These are phyloP conservation scores for Notechis scutatus DNA, from an alignment of 2,113 vertebrate genomes.

Conservation along the genomic window DNA sequence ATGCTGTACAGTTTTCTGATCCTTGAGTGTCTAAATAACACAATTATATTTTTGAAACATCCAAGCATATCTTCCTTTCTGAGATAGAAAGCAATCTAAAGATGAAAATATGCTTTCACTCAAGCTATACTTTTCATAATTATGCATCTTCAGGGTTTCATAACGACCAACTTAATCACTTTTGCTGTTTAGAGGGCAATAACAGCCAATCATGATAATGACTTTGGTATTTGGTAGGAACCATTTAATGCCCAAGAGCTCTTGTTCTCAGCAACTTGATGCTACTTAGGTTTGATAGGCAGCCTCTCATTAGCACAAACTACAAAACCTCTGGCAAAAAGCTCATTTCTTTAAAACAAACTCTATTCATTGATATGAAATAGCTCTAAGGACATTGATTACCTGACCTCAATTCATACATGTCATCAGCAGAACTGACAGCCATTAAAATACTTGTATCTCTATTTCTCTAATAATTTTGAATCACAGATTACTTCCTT, in stretches of 20 bases:
- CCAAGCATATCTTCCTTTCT: conserved; percentile 63
- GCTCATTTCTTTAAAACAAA: conserved; percentile 74
- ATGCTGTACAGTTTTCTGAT: neutral
- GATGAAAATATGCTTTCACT: conserved; percentile 67
- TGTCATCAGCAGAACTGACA: conserved; percentile 12
- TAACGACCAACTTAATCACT: conserved; percentile 79
- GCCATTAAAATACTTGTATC: neutral
- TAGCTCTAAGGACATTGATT: conserved; percentile 56
- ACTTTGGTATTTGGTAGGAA: conserved; percentile 78
- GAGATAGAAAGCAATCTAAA: conserved; percentile 66
- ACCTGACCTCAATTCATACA: conserved; percentile 38
- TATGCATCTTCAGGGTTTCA: conserved; percentile 74
- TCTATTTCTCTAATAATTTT: neutral
- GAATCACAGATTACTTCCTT: neutral
- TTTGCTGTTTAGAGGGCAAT: conserved; percentile 73
- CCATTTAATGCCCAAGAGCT: conserved; percentile 75
- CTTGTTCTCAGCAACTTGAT: conserved; percentile 75
- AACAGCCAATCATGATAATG: conserved; percentile 80
- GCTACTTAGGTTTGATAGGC: conserved; percentile 79
- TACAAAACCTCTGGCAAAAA: conserved; percentile 70
- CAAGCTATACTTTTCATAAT: conserved; percentile 76
- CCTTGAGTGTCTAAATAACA: conserved; percentile 5
- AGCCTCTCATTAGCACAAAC: conserved; percentile 73
- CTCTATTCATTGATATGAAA: conserved; percentile 62
- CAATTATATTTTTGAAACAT: conserved; percentile 58